Evolutionary conservation across 1,140 invertebrate species (phyloP), one percentile per base, ranked within the genome.

Genomic region (Phenacoccus solenopsis): DNA sequence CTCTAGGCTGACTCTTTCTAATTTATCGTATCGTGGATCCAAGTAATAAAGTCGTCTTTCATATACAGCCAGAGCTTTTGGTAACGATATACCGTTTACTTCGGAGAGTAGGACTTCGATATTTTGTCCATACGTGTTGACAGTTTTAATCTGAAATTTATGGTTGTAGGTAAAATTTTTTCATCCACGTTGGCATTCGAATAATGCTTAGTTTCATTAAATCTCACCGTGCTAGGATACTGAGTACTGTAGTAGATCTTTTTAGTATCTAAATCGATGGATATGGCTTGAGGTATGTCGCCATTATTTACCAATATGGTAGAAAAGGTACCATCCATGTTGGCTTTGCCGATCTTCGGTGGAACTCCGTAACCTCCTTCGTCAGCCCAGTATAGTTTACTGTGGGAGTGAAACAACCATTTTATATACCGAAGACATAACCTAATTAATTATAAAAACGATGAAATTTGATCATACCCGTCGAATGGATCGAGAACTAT

Each of bases 301-400:
- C 90, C 80, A 24, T 82, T 77, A 28, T 84, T 79, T 0, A 88
- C 78, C 0, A 94, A 76, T 5, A 93, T 84, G 0, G 85, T 79
- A 0, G 93, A 82, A 73, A 90, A 86, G 0, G 84, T 84, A 0
- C 97, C 97, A 76, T 97, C 94, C 94, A 99, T 96, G 75, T 94
- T 91, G 0, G 93, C 93, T 74, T 88, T 86, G 0, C 87, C 95
- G 25, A 99, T 88, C 79, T 98, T 99, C 0, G 88, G 83, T 0
- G 90, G 89, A 0, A 98, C 90, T 10, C 93, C 93, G 72, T 84
- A 88, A 16, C 91, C 93, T 5, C 96, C 97, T 73, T 93, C 90
- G 77, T 99, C 97, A 1, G 96, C 85, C 96, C 96, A 99, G 80
- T 94, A 98, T 7, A 98, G 78, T 81, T 89, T 89, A 56, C 88